phyloP scores from a whole-genome alignment of 2,888 invertebrate species.

The Plagiodera versicolora region DNA sequence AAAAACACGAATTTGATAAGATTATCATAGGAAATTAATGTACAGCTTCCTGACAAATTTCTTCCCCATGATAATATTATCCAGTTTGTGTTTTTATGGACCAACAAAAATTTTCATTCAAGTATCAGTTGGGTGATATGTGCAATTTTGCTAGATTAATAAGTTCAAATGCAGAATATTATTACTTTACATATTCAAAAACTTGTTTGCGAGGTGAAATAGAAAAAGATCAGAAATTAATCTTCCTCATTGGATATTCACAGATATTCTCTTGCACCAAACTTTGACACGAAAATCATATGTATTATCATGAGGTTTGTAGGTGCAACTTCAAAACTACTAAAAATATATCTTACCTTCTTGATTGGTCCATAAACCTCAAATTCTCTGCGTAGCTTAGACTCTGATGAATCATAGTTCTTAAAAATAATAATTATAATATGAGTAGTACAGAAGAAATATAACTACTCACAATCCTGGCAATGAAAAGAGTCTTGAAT shows the following conservation, averaged over 20 bases:
- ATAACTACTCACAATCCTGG: constrained; percentile 79
- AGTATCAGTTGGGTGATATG: too few species aligned
- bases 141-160: too few species aligned
- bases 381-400: constrained; percentile 95
- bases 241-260: constrained; percentile 30
- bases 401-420: constrained; percentile 99
- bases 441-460: not conserved
- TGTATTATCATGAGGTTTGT: constrained; percentile 24
- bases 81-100: too few species aligned
- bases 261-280: constrained; percentile 26
- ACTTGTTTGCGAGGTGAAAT: constrained; percentile 30
- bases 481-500: constrained; percentile 96
- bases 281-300: constrained; percentile 25
- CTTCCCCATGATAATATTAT: too few species aligned
- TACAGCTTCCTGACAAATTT: too few species aligned
- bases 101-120: too few species aligned
- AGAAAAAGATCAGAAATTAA: constrained; percentile 20
- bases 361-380: constrained; percentile 97
- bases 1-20: too few species aligned
- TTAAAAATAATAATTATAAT: constrained; percentile 55
- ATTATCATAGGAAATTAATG: too few species aligned
- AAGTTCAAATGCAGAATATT: too few species aligned
- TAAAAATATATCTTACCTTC: constrained; percentile 66
- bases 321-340: constrained; percentile 12
- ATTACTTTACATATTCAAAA: too few species aligned